Base-by-base conservation (phyloP, 2,888 invertebrate genomes). In the Campoplex nolae region DNA sequence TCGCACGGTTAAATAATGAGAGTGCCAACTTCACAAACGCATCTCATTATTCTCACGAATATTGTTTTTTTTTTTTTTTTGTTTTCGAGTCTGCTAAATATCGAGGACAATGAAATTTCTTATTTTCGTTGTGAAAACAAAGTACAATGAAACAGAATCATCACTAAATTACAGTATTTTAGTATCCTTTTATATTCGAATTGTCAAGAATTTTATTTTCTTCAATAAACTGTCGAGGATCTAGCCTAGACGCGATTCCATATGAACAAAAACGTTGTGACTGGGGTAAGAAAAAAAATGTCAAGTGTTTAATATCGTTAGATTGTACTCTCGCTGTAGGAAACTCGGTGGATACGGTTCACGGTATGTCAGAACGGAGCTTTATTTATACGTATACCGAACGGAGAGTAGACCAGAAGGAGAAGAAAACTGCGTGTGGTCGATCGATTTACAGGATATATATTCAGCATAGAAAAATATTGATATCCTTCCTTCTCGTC, bases 371-470 rank as follows among this genome's bases (percentile, higher is more conserved):
- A 71, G 71, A 76, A 65, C 54, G 16, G 28, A 51, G 70, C 23
- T 70, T 65, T 67, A 35, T 75, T 79, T 65, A 71, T 65, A 32
- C 32, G 70, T 28, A 23, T 23, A 45, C 74, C 67, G 48, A 65
- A 76, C 48, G 65, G 23, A 45, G 32, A 42, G n/a, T n/a, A 28
- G 35, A 54, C 54, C 45, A 45, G 35, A 28, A 68, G 73, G 65
- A 32, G 70, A 71, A 38, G 62, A 76, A 76, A 71, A 71, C 71
- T 76, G 84, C 81, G 84, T 81, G 81, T 85, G 84, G 76, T 81
- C 84, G 80, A 71, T 71, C 62, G 81, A 85, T 76, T 65, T 76
- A 73, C 42, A 81, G 80, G 76, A 81, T 85, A 76, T 76, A 42
- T 45, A 48, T 85, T 81, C 76, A 71, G 80, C 65, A 71, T 18